Conservation (phyloP, 2,797 vertebrate species). For the Tolypeutes matacus region DNA sequence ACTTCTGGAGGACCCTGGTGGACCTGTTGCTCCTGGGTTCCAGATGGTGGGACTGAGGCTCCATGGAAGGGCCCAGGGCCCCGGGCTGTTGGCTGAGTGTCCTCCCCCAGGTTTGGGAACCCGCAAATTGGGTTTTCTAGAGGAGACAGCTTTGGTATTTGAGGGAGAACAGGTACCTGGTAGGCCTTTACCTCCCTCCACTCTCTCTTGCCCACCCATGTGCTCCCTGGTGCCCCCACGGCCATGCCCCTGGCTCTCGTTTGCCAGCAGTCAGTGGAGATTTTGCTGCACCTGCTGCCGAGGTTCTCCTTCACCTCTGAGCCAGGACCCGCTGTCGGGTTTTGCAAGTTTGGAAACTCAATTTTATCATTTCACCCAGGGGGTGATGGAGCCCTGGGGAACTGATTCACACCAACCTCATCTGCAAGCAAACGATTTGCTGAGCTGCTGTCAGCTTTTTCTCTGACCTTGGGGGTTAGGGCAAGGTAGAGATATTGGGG, state of each 20-base stretch:
- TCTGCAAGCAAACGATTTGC: background rate
- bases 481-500: background rate
- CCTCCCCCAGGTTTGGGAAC: background rate
- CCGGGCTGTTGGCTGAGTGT: background rate
- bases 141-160: background rate
- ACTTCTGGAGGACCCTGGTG: background rate
- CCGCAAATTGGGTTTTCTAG: background rate
- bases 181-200: background rate
- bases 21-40: background rate
- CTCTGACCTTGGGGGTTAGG: background rate
- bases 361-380: background rate
- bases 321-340: background rate
- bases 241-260: rapidly evolving
- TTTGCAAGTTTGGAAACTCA: background rate
- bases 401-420: background rate
- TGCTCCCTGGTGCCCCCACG: rapidly evolving
- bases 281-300: background rate
- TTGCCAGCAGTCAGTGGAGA: background rate
- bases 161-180: background rate
- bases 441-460: background rate
- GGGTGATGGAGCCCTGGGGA: constrained; percentile 20
- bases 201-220: too few species aligned
- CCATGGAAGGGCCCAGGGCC: background rate
- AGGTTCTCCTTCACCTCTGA: background rate
- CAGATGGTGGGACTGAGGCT: background rate